Conservation (phyloP, 2,888 invertebrate species). For the Piscicola geometra region DNA sequence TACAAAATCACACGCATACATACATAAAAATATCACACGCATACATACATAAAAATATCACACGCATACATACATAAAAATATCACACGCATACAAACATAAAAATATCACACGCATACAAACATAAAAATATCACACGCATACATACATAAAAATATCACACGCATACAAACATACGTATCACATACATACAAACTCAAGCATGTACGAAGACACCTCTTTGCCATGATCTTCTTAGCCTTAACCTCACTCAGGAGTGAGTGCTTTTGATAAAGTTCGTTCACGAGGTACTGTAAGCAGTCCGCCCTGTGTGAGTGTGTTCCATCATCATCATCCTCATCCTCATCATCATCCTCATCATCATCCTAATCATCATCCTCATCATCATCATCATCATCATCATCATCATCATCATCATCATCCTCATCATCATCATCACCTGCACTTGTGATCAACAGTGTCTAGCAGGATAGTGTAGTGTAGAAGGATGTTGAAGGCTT, state of each 20-base stretch:
- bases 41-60: no score
- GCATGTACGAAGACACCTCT: constrained; percentile 28
- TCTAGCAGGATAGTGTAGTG: constrained; percentile 78
- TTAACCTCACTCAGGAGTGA: constrained; percentile 75
- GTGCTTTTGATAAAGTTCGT: constrained; percentile 68
- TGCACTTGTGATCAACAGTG: constrained; percentile 80
- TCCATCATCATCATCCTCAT: constrained; percentile 23
- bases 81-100: no score
- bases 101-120: no score
- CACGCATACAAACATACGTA: no score
- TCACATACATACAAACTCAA: background rate
- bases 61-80: no score
- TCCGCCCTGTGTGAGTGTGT: constrained; percentile 63
- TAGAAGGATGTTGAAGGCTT: constrained; percentile 74
- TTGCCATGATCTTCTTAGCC: constrained; percentile 37
- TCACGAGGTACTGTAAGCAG: constrained; percentile 74
- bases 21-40: no score
- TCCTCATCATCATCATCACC: constrained; percentile 50
- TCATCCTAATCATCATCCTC: background rate
- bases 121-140: no score
- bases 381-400: constrained; percentile 23
- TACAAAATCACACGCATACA: no score
- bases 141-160: constrained; percentile 5
- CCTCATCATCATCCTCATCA: constrained; percentile 2
- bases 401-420: constrained; percentile 6